Percentiles rank a stretch among this genome's conserved stretches.
phyloP scores from a whole-genome alignment of 2,888 invertebrate species.

The Pterostichus niger region DNA sequence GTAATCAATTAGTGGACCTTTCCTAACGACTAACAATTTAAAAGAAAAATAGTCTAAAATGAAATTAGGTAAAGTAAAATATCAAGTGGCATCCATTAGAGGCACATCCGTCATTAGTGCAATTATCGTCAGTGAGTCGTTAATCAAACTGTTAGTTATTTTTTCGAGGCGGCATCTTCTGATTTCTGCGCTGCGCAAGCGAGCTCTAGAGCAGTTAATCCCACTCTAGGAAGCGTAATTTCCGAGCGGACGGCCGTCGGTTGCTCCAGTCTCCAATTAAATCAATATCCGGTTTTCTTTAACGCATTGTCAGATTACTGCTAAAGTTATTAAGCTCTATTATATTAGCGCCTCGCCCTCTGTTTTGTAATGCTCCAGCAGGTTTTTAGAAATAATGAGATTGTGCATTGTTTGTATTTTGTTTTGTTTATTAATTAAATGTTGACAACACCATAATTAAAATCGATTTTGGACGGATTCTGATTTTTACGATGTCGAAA shows the following conservation, averaged over 20 bases:
- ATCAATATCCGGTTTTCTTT: conserved; percentile 66
- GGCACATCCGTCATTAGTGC: conserved; percentile 61
- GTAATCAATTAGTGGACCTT: conserved; percentile 31
- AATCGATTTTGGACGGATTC: neutral
- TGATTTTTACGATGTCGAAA: neutral
- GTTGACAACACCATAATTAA: neutral
- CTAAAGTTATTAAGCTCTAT: conserved; percentile 53
- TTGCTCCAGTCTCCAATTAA: conserved; percentile 62
- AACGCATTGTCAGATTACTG: conserved; percentile 54
- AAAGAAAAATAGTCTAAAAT: conserved; percentile 40
- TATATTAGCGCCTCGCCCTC: conserved; percentile 28
- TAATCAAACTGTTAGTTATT: conserved; percentile 64
- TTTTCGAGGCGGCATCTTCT: conserved; percentile 53
- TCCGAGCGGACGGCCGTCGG: conserved; percentile 51
- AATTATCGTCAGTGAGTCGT: conserved; percentile 62
- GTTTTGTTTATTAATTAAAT: conserved; percentile 19
- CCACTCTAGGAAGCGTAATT: conserved; percentile 59
- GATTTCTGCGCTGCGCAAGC: conserved; percentile 51
- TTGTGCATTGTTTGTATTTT: conserved; percentile 23
- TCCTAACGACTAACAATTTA: conserved; percentile 37
- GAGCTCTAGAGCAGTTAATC: conserved; percentile 50
- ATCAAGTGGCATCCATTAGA: conserved; percentile 62
- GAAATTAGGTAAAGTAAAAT: conserved; percentile 60
- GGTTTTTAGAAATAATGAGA: conserved; percentile 23
- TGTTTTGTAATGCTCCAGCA: neutral